Conservation (phyloP, 2,797 vertebrate genomes). For the Glossophaga mutica region DNA sequence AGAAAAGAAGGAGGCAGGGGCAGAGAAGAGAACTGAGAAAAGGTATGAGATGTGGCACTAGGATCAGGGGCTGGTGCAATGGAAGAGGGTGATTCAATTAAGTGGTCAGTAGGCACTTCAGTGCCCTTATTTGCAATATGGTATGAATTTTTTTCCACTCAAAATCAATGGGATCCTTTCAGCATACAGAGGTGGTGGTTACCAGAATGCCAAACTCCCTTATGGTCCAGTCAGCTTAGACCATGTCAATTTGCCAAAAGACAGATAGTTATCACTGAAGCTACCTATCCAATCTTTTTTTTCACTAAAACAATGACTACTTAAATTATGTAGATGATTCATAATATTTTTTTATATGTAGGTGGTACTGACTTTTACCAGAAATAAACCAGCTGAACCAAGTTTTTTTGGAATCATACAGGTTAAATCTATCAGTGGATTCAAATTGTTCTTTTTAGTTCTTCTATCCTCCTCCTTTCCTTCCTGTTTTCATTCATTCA, state of each 20-base stretch:
- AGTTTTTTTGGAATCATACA: neutral
- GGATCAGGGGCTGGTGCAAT: neutral
- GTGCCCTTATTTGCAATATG: neutral
- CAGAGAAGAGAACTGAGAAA: neutral
- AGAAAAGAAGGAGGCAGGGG: neutral
- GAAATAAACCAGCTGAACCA: constrained; percentile 45
- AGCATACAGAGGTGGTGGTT: neutral
- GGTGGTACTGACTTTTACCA: constrained; percentile 28
- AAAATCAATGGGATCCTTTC: neutral
- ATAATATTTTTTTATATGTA: constrained; percentile 11
- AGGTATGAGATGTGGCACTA: neutral
- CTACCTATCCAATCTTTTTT: neutral
- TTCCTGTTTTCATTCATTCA: neutral
- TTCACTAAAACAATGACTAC: neutral
- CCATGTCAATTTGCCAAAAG: neutral
- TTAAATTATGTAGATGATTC: constrained; percentile 46
- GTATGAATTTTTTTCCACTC: neutral
- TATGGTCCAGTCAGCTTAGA: neutral
- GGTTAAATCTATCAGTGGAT: constrained; percentile 36
- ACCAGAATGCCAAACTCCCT: neutral
- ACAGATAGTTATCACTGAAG: neutral
- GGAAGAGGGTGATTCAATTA: neutral
- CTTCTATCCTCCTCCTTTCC: neutral
- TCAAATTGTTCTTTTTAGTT: constrained; percentile 24
- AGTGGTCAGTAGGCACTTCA: neutral